Evolutionary conservation across 2,113 vertebrate species (phyloP).

Genomic region (Phoxinus phoxinus): DNA sequence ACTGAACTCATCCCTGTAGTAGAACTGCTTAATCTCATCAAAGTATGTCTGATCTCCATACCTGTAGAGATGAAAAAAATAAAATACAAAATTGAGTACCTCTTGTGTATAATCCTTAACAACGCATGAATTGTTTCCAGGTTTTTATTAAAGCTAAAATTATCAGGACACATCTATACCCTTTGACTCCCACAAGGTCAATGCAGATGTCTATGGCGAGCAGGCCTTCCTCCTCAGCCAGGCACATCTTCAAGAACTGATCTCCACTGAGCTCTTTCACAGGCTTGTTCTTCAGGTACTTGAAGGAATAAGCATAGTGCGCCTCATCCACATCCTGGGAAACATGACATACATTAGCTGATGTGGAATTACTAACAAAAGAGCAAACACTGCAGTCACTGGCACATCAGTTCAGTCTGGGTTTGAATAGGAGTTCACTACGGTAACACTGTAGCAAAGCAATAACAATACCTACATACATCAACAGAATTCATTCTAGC

Average conservation of each 20-base stretch:
- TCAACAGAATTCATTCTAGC: not conserved
- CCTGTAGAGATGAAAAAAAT: conserved; percentile 68
- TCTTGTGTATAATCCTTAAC: not conserved
- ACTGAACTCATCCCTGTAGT: conserved; percentile 98
- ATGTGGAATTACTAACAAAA: not conserved
- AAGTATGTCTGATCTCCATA: conserved; percentile 97
- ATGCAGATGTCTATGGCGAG: conserved; percentile 93
- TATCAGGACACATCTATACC: conserved; percentile 74
- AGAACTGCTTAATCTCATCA: conserved; percentile 99
- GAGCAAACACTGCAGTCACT: not conserved
- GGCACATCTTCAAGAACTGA: conserved; percentile 95
- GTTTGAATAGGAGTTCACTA: not conserved
- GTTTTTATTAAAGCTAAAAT: not conserved
- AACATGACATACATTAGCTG: not conserved
- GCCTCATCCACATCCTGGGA: conserved; percentile 92
- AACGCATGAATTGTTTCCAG: not conserved
- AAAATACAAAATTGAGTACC: not conserved
- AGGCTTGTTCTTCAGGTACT: conserved; percentile 97
- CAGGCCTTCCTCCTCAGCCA: conserved; percentile 91
- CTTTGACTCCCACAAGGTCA: conserved; percentile 94
- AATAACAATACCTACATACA: not conserved
- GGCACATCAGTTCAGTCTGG: not conserved
- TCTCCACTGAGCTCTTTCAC: conserved; percentile 96
- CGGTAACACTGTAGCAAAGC: not conserved
- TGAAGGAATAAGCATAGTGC: conserved; percentile 95